A percentile compares a stretch with the other conserved stretches of the same genome.
Conservation (phyloP, 2,797 vertebrate genomes). For the Typhlichthys eigenmanni region DNA sequence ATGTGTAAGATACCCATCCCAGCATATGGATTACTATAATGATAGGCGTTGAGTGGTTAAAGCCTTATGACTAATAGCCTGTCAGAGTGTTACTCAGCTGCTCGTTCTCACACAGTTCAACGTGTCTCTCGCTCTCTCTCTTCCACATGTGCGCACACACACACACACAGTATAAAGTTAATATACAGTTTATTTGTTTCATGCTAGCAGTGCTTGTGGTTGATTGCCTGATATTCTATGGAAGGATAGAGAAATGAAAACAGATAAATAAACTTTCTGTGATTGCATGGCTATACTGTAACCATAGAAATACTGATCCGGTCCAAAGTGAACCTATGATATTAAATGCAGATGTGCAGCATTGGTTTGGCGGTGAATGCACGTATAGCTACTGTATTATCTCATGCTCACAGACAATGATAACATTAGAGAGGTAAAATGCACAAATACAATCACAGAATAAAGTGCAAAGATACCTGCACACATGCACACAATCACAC, state of each 20-base stretch:
- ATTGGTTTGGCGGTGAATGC: conserved; percentile 42
- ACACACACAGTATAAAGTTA: neutral
- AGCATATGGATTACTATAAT: conserved; percentile 89
- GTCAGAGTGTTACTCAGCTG: conserved; percentile 85
- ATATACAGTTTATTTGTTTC: neutral
- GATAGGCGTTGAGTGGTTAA: conserved; percentile 79
- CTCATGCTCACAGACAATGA: conserved; percentile 27
- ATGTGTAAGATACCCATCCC: conserved; percentile 62
- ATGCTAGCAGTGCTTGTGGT: neutral
- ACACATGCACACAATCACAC: neutral
- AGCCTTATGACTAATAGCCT: conserved; percentile 70
- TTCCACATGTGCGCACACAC: neutral
- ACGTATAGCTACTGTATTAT: conserved; percentile 18
- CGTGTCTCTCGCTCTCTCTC: conserved; percentile 33
- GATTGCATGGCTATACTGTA: no score
- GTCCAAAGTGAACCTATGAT: neutral
- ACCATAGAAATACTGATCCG: neutral
- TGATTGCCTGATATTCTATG: neutral
- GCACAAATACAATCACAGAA: conserved; percentile 16
- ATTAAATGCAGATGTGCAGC: conserved; percentile 5
- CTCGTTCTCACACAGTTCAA: conserved; percentile 92
- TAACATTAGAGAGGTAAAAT: conserved; percentile 28
- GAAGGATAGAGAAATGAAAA: neutral
- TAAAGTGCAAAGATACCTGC: neutral
- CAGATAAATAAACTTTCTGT: no score